Percentiles rank a stretch among this genome's conserved stretches.
Conservation (phyloP, 1,140 invertebrate genomes). For the Drosophila arawakana region DNA sequence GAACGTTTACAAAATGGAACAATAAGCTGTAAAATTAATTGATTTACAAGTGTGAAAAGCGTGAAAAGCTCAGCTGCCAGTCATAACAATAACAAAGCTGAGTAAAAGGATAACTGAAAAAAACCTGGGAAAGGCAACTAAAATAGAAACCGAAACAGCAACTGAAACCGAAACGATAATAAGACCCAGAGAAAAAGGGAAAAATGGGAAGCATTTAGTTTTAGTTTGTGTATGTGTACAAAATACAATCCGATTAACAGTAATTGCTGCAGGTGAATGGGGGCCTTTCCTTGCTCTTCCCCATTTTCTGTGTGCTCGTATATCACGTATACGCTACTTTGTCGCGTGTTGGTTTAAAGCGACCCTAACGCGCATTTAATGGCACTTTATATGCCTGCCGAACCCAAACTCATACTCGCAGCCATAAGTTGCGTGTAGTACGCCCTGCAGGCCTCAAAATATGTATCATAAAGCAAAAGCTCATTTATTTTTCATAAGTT, state of each 20-base stretch:
- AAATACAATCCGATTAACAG: slow-evolving; percentile 76
- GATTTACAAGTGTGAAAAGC: slow-evolving; percentile 78
- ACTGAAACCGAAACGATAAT: slow-evolving; percentile 43
- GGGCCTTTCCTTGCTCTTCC: not conserved
- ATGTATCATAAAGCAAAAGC: slow-evolving; percentile 40
- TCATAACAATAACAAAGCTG: slow-evolving; percentile 49
- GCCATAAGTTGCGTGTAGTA: slow-evolving; percentile 73
- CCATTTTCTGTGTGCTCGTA: slow-evolving; percentile 4
- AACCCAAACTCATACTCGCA: slow-evolving; percentile 26
- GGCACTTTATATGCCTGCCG: slow-evolving; percentile 37
- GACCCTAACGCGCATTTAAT: slow-evolving; percentile 48
- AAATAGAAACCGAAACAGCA: slow-evolving; percentile 27
- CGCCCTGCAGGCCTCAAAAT: slow-evolving; percentile 35
- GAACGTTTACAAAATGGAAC: slow-evolving; percentile 11
- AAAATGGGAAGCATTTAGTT: slow-evolving; percentile 63
- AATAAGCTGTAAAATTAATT: slow-evolving; percentile 73
- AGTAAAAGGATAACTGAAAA: slow-evolving; percentile 29
- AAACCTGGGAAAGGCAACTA: slow-evolving; percentile 19
- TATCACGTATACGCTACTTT: slow-evolving; percentile 36
- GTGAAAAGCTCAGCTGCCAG: slow-evolving; percentile 27
- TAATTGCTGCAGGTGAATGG: slow-evolving; percentile 63
- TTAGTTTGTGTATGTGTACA: slow-evolving; percentile 47
- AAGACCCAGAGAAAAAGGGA: slow-evolving; percentile 43
- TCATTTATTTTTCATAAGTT: slow-evolving; percentile 78
- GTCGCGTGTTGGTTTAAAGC: slow-evolving; percentile 46